Evolutionary conservation across 2,113 vertebrate genomes (phyloP), one percentile per base, ranked within the genome.

Genomic region (Macrotus californicus): DNA sequence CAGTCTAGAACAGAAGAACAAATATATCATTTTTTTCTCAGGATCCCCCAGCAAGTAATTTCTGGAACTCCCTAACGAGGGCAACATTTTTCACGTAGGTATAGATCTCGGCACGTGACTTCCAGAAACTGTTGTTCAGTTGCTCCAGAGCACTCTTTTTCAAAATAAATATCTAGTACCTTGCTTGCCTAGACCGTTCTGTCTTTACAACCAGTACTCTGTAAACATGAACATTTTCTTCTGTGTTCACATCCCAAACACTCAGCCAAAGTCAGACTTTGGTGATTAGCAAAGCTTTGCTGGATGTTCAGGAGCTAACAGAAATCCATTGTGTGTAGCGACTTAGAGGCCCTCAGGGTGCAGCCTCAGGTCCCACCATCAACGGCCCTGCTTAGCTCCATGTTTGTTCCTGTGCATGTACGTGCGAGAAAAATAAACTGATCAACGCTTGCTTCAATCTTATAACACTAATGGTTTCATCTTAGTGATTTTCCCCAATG

Each of bases 381-480:
- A 54, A 2, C 11, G 19, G 4, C 43, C 21, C n/a, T 54, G 7
- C 41, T 12, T 10, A 14, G 24, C 2, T 59, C 61, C 16, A 5
- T 4, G 2, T 52, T 7, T 50, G 7, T 66, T 26, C 22, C 0
- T n/a, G 19, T 43, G 19, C 12, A 15, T 29, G 0, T 21, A 21
- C 19, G 6, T 1, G 10, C 3, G n/a, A 61, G 7, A 36, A 77
- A 67, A 39, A 80, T 31, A 54, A 46, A 24, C n/a, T 26, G 6
- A 8, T 12, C 18, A 1, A 19, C 59, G 13, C 31, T 64, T 70
- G 16, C 56, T 93, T 84, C 34, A 50, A 36, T 59, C 22, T 72
- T 67, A 24, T 15, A 0, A 70, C 75, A 52, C 22, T n/a, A 59
- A 75, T 52, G 36, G 13, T 31, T 18, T 34, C 19, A 39, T 34